A percentile compares a stretch with the other conserved stretches of the same genome.
These are phyloP conservation scores for Mastigias papua DNA, from an alignment of 30 jellyfish, hydroid and myxozoan species.

Conservation along the genomic window DNA sequence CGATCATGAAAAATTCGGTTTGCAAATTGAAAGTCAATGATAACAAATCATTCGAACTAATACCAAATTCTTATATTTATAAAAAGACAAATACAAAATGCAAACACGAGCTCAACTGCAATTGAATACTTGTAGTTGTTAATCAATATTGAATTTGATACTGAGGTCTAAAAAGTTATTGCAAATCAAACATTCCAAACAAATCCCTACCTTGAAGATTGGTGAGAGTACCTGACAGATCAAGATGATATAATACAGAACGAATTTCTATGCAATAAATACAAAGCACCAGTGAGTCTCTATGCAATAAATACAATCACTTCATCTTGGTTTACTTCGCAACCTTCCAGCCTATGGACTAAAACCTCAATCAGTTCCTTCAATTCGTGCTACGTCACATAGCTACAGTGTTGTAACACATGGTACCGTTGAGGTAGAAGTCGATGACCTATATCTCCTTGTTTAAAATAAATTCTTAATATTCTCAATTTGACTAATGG, in stretches of 20 bases:
- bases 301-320: neutral
- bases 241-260: neutral
- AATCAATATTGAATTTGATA: neutral
- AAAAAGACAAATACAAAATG: neutral
- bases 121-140: neutral
- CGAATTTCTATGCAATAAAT: neutral
- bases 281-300: neutral
- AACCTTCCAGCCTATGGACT: no score
- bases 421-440: no score
- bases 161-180: neutral
- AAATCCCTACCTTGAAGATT: neutral
- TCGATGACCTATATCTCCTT: no score
- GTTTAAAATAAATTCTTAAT: neutral
- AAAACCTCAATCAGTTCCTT: no score
- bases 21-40: neutral
- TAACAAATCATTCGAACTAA: neutral
- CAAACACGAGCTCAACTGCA: neutral
- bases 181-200: neutral
- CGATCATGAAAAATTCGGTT: neutral
- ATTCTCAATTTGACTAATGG: neutral
- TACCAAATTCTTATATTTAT: neutral
- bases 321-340: neutral
- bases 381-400: no score
- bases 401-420: no score
- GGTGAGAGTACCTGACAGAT: neutral